Evolutionary conservation across 2,113 vertebrate genomes (phyloP), one percentile per base, ranked within the genome.

Genomic region (Nicator chloris): DNA sequence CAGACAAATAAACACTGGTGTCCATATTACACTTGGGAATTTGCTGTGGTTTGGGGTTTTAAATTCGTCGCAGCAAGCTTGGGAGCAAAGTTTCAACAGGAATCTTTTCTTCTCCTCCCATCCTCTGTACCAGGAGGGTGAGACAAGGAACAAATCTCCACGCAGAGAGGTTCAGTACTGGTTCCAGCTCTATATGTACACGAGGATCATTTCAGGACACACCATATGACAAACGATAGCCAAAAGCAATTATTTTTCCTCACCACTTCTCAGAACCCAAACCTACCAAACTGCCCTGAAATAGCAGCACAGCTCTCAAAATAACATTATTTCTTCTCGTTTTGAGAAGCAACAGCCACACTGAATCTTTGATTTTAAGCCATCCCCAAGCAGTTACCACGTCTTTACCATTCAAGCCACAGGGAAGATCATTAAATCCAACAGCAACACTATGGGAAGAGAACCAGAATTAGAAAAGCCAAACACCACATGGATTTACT

Each of bases 1-100:
- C 82, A 88, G 86, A 68, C 95, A 96, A 95, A 97, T 95, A 96
- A 96, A 95, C 92, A 95, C 93, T 60, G 76, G 64, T 94, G 69
- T 37, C 82, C 51, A 7, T 82, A 70, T 63, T 66, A 39, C 90
- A 56, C 61, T 59, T 61, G 94, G 88, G 95, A 96, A 93, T 93
- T 91, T 59, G 44, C 86, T 83, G 93, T 12, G 95, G 92, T 94
- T 92, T 93, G 82, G 95, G 81, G 79, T 94, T 97, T 94, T 86
- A 63, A 96, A 93, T 82, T 50, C 2, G 19, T 71, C 45, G 61
- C 88, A 96, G 82, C 82, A 60, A 92, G 76, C 60, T 78, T 37
- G 37, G 72, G 85, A 92, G 94, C 28, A 31, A 73, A 73, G 90
- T 84, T 92, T n/a, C 82, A 95, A 72, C 68, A 64, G 71, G 56